A percentile compares a stretch with the other conserved stretches of the same genome.
Conservation (phyloP, 53 echinoderm and acorn worm genomes). For the Paelopatides confundens region DNA sequence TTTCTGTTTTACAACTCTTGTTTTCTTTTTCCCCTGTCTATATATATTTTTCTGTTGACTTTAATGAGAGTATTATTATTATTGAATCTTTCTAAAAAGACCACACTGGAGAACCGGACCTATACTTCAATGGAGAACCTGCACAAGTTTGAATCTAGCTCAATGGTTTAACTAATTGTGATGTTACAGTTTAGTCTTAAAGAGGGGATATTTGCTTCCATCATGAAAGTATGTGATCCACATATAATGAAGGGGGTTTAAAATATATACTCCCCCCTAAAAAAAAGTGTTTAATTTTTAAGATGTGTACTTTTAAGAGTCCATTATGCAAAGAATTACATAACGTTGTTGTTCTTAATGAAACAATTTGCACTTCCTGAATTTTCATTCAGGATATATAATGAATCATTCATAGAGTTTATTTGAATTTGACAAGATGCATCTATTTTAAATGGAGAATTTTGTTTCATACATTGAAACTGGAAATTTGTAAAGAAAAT, state of each 20-base stretch:
- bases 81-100: neutral
- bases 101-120: constrained; percentile 31
- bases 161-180: constrained; percentile 79
- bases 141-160: constrained; percentile 80
- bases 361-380: neutral
- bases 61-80: neutral
- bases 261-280: neutral
- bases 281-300: neutral
- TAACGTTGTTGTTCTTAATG: neutral
- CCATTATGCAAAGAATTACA: constrained; percentile 1
- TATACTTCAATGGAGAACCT: constrained; percentile 51
- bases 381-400: neutral
- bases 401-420: neutral
- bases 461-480: neutral
- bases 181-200: constrained; percentile 68
- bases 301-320: neutral
- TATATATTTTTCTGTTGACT: neutral
- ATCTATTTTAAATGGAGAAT: neutral
- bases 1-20: neutral
- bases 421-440: constrained; percentile 2
- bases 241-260: neutral
- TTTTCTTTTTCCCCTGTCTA: neutral
- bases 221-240: neutral
- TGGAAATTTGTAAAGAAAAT: constrained; percentile 11
- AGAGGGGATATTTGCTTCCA: neutral